phyloP scores from a whole-genome alignment of 37 sponge, comb jelly and placozoan species.

The Halichondria panicea region DNA sequence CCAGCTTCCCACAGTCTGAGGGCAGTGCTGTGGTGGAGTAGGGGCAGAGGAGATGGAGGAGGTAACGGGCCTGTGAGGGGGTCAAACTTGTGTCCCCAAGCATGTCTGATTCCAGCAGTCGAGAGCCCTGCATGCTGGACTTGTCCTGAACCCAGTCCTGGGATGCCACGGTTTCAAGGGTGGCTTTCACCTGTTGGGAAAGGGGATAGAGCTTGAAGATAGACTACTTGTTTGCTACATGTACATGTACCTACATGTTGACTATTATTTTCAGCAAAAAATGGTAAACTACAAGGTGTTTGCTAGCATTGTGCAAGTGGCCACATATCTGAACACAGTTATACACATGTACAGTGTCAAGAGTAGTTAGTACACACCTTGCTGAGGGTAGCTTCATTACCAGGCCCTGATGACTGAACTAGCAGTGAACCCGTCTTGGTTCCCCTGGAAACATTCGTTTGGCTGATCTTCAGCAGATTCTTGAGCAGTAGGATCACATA shows the following conservation, averaged over 20 bases:
- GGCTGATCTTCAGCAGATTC: conserved; percentile 61
- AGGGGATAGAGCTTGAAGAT: background rate
- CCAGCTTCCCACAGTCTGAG: background rate
- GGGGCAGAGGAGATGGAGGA: conserved; percentile 63
- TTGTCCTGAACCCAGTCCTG: conserved; percentile 86
- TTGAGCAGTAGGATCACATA: conserved; percentile 56
- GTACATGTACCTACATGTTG: background rate
- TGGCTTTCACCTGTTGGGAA: conserved; percentile 4
- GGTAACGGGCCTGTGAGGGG: conserved; percentile 57
- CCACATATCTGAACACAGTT: background rate
- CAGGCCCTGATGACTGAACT: background rate
- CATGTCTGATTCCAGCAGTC: conserved; percentile 65
- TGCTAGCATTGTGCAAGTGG: background rate
- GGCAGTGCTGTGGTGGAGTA: conserved; percentile 11
- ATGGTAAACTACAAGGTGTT: background rate
- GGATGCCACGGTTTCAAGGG: conserved; percentile 66
- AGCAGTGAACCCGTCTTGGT: background rate
- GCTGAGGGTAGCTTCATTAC: background rate
- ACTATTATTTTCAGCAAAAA: background rate
- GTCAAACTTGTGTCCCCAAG: conserved; percentile 67
- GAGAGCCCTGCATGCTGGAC: conserved; percentile 46
- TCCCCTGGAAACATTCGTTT: conserved; percentile 2
- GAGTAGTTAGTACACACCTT: background rate
- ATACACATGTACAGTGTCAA: background rate
- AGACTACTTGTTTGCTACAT: background rate